Percentiles rank a stretch among this genome's conserved stretches.
These are phyloP conservation scores for Colaptes auratus DNA, from an alignment of 2,113 vertebrate species.

Conservation along the genomic window DNA sequence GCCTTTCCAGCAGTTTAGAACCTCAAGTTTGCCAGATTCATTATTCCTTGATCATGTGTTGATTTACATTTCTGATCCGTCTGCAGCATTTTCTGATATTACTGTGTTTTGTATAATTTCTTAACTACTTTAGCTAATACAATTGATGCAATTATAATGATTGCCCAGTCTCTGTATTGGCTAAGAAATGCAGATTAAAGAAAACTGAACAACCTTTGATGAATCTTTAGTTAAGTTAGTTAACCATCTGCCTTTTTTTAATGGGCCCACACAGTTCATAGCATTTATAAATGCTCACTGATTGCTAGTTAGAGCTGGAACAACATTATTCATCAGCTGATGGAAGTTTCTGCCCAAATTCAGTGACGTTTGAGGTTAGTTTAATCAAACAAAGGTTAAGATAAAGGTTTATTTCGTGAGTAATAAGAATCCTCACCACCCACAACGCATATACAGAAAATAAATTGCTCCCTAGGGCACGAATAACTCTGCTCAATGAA, in stretches of 20 bases:
- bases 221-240: constrained; percentile 11
- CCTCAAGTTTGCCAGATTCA: neutral
- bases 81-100: neutral
- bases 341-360: constrained; percentile 16
- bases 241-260: neutral
- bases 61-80: neutral
- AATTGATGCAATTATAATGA: neutral
- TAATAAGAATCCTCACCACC: constrained; percentile 38
- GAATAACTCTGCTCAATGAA: constrained; percentile 64
- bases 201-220: neutral
- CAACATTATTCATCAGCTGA: neutral
- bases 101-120: neutral
- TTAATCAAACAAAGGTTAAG: constrained; percentile 57
- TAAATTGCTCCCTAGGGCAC: constrained; percentile 53
- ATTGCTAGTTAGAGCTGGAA: constrained; percentile 7
- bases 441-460: constrained; percentile 38
- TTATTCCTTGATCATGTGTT: neutral
- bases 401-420: constrained; percentile 33
- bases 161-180: neutral
- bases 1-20: neutral
- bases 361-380: constrained; percentile 23
- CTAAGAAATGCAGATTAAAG: neutral
- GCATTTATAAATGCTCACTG: neutral
- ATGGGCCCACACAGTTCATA: neutral
- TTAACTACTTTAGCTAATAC: neutral